Base-by-base conservation (phyloP, 1,140 invertebrate species). In the Saccostrea cuccullata region DNA sequence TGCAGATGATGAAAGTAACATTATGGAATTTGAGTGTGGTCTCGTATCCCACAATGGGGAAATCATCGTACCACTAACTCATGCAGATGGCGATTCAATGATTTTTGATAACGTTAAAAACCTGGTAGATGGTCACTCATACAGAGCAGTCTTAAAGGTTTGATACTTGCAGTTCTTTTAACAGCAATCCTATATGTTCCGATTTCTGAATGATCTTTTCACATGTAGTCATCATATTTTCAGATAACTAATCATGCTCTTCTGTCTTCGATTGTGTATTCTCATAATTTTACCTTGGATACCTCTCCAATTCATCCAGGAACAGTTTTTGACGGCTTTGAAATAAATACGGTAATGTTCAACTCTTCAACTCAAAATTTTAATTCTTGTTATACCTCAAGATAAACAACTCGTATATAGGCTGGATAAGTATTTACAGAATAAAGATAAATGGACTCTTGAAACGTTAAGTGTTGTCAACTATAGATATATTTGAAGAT, bases 71-170 rank as follows among this genome's bases (percentile, higher is more conserved):
- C 23, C 23, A 30, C 26, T 73, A 4, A 13, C 23, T 73, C 9
- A 20, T 26, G 67, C 67, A 26, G 23, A 26, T 23, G 67, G 23
- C 12, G 23, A 23, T 73, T 73, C 67, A 30, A 26, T 73, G 8
- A 87, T 67, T 55, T 58, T 82, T 9, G 40, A n/a, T 26, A 87
- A 40, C 1, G 17, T 55, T 36, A 9, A 86, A 55, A 23, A 6
- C 64, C 55, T 87, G 15, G 47, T 82, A 20, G 86, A 89, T 86
- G 89, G 89, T n/a, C 86, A 87, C 82, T 36, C 17, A 1, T 89
- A 89, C 23, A 70, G 30, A 20, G 85, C 82, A 17, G 64, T 86
- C 8, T 40, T 89, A 47, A 83, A 64, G 30, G 87, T 84, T 17
- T 30, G 12, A 55, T 60, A 85, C 23, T 30, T 77, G 17, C 73